These are phyloP conservation scores for Phocoena sinus DNA, from an alignment of 2,113 vertebrate genomes.

Conservation along the genomic window DNA sequence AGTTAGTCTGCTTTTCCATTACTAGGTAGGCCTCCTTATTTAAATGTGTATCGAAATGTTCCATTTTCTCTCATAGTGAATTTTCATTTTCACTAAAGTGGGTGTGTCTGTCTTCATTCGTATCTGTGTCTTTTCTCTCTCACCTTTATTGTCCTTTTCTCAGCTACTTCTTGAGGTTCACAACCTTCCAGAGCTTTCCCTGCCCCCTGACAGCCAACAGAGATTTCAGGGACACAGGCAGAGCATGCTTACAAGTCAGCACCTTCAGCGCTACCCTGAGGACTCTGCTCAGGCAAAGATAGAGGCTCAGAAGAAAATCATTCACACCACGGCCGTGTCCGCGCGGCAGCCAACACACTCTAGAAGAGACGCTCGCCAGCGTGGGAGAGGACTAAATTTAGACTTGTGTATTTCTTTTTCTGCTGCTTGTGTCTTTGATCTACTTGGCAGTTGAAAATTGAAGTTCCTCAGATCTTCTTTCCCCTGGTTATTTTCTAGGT, in stretches of 20 bases:
- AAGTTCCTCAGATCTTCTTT: conserved; percentile 35
- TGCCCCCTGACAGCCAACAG: neutral
- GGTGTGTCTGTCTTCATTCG: neutral
- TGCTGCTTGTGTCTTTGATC: conserved; percentile 50
- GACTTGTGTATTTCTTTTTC: neutral
- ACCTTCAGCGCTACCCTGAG: neutral
- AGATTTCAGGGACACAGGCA: neutral
- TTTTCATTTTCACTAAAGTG: neutral
- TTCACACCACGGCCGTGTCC: neutral
- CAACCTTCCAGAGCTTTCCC: neutral
- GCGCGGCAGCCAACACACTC: neutral
- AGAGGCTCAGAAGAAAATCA: neutral
- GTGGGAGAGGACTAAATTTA: conserved; percentile 40
- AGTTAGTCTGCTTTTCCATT: neutral
- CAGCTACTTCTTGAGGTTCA: neutral
- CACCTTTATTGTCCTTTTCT: neutral
- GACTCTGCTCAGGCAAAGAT: neutral
- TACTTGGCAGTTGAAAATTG: conserved; percentile 51
- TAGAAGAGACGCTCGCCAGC: neutral
- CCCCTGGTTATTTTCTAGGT: conserved; percentile 45
- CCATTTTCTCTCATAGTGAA: neutral
- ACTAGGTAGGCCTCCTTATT: neutral
- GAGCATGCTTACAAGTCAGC: neutral
- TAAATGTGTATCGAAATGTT: neutral
- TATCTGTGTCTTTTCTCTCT: neutral